Evolutionary conservation across 1,140 invertebrate species (phyloP).

Genomic region (Metaphire vulgaris): DNA sequence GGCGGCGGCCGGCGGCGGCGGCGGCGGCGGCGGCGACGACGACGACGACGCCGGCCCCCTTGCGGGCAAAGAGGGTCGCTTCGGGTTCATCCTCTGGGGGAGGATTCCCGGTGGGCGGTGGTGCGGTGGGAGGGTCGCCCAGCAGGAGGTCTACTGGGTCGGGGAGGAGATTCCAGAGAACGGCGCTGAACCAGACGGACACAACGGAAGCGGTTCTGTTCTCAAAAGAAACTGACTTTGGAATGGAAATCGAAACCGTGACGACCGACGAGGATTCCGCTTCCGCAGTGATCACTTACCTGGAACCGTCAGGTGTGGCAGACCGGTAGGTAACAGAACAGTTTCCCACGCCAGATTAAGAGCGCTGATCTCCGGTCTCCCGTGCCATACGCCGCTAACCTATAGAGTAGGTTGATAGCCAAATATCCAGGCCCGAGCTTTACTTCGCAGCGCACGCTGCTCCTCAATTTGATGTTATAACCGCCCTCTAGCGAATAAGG

Average conservation of each 20-base stretch:
- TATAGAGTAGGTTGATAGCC: too few relatives aligned
- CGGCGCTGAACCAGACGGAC: conserved; percentile 60
- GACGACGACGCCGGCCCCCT: background rate
- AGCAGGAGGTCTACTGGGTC: background rate
- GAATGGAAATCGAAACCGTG: conserved; percentile 50
- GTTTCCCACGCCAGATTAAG: too few relatives aligned
- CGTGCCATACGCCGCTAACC: too few relatives aligned
- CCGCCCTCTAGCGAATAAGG: too few relatives aligned
- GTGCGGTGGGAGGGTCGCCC: background rate
- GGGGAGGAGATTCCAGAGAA: background rate
- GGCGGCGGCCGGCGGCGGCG: too few relatives aligned
- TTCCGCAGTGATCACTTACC: conserved; percentile 59
- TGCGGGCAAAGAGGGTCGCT: background rate
- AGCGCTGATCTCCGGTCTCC: too few relatives aligned
- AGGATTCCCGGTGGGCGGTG: too few relatives aligned
- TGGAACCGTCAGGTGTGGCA: conserved; percentile 65
- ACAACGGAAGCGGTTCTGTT: conserved; percentile 62
- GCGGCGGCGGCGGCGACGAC: background rate
- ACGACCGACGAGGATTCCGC: conserved; percentile 36
- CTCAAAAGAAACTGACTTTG: conserved; percentile 53
- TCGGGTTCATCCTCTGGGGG: background rate
- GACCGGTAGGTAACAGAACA: conserved; percentile 59
- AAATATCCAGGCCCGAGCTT: too few relatives aligned
- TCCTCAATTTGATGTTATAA: too few relatives aligned
- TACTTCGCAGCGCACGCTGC: too few relatives aligned